phyloP scores from a whole-genome alignment of 2,888 invertebrate genomes.

The Noctua pronuba region DNA sequence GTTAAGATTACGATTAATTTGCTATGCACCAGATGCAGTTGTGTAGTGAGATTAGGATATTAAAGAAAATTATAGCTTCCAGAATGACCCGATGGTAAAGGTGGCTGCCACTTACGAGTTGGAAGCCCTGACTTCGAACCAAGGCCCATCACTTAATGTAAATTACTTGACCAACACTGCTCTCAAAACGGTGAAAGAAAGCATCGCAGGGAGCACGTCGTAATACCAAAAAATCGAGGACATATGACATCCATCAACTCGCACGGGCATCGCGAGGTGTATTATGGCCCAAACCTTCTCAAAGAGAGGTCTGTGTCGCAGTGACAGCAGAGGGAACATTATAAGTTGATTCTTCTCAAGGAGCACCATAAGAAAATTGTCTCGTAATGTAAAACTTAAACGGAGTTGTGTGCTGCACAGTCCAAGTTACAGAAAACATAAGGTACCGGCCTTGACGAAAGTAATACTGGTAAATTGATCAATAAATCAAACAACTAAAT shows the following conservation, averaged over 20 bases:
- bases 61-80: not conserved
- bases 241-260: not conserved
- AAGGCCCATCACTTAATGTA: too few relatives aligned
- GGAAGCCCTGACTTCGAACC: too few relatives aligned
- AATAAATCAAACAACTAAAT: slow-evolving; percentile 2
- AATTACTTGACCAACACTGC: too few relatives aligned
- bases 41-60: not conserved
- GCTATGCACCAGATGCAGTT: not conserved
- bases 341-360: not conserved
- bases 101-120: not conserved
- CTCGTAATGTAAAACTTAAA: not conserved
- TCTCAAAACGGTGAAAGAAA: too few relatives aligned
- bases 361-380: not conserved
- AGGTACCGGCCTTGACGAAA: not conserved
- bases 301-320: not conserved
- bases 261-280: not conserved
- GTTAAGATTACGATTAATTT: slow-evolving; percentile 56
- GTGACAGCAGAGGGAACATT: not conserved
- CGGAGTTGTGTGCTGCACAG: too few relatives aligned
- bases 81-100: not conserved
- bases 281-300: not conserved
- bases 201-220: too few relatives aligned
- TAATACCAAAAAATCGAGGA: not conserved
- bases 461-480: not conserved
- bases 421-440: not conserved